Evolutionary conservation across 1,140 invertebrate species (phyloP), one percentile per base, ranked within the genome.

Genomic region (Achatina immaculata): DNA sequence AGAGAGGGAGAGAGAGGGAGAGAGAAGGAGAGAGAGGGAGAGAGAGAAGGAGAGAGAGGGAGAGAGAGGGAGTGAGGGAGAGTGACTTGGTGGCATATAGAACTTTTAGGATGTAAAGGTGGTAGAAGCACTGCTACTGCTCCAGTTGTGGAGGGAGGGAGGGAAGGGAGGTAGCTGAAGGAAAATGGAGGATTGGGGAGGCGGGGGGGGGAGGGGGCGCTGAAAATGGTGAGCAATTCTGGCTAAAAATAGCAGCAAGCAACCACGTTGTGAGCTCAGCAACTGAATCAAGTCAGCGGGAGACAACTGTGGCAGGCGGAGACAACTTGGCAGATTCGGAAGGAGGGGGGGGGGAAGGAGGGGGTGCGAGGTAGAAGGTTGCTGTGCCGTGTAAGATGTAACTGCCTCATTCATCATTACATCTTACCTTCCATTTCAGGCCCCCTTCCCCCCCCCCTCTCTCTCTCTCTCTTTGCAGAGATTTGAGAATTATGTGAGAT

Each of bases 221-320:
- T 28, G 58, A 55, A 55, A 55, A 55, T 55, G 51, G 51, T 55
- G 51, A 55, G 51, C 51, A 55, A 62, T 62, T 3, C 16, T 2
- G n/a, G 21, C 58, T 62, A 62, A 62, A 62, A 31, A 62, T 62
- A 62, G 58, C 58, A 62, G 31, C 58, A 28, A 62, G 58, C 58
- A 62, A 31, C n/a, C 16, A 34, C n/a, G 58, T 9, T 62, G 28
- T n/a, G 9, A 28, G 31, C 28, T 6, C n/a, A 28, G 14, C n/a
- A n/a, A 21, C n/a, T 62, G 58, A 62, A 62, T 62, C 58, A 62
- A 62, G 58, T 34, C 58, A 62, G 58, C 58, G 58, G 58, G 58
- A 16, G 6, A 34, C 58, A 28, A 62, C 28, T 4, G 58, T 62
- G 58, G n/a, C 58, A 62, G 58, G 58, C 58, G 28, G 28, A 62